Evolutionary conservation across 2,797 vertebrate species (phyloP).

Genomic region (Oreonectes daqikongensis): DNA sequence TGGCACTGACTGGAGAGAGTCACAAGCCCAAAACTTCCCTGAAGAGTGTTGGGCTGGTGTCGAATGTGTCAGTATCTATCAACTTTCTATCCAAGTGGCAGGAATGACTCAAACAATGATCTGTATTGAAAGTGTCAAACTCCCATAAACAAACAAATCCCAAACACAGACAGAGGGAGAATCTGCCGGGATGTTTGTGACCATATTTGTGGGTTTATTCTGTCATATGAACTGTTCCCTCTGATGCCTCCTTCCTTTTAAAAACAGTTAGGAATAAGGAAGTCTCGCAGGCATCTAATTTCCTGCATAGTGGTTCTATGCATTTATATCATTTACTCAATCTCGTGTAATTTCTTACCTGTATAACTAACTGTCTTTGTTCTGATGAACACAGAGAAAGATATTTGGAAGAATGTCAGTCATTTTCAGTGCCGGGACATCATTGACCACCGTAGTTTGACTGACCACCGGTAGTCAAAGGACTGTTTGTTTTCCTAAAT

Average conservation of each 20-base stretch:
- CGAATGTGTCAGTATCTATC: neutral
- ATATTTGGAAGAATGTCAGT: no score
- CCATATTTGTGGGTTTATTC: neutral
- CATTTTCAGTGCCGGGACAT: no score
- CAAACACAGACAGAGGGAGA: neutral
- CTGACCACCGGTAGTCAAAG: no score
- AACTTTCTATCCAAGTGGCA: neutral
- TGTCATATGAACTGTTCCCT: neutral
- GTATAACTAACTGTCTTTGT: no score
- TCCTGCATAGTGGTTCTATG: neutral
- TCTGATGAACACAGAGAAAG: no score
- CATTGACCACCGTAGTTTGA: no score
- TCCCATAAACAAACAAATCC: slow-evolving; percentile 9
- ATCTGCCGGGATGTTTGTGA: neutral
- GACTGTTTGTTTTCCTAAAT: no score
- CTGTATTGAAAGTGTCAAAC: neutral
- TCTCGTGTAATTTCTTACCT: no score
- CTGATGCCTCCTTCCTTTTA: neutral
- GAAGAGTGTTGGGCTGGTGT: slow-evolving; percentile 4
- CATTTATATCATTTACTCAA: no score
- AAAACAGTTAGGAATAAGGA: neutral
- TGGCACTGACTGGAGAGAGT: neutral
- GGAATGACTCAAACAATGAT: slow-evolving; percentile 11
- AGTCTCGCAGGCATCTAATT: neutral
- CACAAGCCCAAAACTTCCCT: neutral